Percentiles rank a stretch among this genome's conserved stretches.
Evolutionary conservation across 2,113 vertebrate species (phyloP).

Genomic region (Neodon shergylaensis): DNA sequence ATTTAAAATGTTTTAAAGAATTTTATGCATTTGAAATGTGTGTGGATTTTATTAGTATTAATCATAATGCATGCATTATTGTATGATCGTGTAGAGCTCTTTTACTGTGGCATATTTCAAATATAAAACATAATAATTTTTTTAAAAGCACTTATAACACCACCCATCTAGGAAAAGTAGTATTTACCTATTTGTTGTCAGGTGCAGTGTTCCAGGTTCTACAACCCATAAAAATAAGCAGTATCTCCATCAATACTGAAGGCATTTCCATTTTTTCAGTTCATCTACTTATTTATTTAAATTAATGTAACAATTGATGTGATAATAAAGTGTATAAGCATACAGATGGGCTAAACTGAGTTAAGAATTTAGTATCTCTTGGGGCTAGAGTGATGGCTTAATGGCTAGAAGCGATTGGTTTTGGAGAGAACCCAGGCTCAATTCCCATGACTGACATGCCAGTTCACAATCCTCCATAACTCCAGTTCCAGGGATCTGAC

Average conservation of each 20-base stretch:
- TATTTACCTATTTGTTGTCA: background rate
- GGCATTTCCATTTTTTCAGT: background rate
- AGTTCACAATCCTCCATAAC: background rate
- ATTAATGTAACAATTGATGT: background rate
- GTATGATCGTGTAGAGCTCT: background rate
- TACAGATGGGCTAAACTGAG: background rate
- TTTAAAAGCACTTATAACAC: background rate
- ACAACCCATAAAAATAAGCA: background rate
- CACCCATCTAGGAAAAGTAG: background rate
- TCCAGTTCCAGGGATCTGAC: background rate
- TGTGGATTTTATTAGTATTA: background rate
- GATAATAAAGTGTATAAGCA: background rate
- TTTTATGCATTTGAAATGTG: background rate
- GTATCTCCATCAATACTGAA: background rate
- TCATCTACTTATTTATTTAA: background rate
- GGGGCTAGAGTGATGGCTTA: background rate
- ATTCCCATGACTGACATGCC: background rate
- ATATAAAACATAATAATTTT: constrained; percentile 10
- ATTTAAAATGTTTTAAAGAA: background rate
- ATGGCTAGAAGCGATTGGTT: background rate
- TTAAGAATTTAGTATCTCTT: background rate
- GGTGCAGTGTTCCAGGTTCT: background rate
- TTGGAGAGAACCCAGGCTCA: background rate
- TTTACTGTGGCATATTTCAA: constrained; percentile 18
- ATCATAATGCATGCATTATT: background rate